These are phyloP conservation scores for Boloria euphrosyne DNA, from an alignment of 2,888 invertebrate genomes.

Conservation along the genomic window DNA sequence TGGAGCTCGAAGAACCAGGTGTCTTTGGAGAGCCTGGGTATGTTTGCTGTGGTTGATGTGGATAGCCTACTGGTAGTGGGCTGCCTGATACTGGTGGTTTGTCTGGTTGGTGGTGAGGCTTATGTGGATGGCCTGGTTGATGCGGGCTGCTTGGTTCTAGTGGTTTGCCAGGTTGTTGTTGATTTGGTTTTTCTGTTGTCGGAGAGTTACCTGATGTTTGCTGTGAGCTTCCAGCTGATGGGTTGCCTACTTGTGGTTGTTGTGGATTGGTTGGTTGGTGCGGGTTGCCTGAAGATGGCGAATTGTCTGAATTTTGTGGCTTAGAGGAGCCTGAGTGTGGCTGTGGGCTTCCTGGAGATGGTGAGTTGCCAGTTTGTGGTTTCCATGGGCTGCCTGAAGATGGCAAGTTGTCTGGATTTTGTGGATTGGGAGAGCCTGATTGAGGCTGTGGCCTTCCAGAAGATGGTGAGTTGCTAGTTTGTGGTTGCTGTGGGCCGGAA, in stretches of 20 bases:
- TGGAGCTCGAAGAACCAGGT: neutral
- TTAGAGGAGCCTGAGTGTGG: neutral
- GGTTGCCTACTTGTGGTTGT: no score
- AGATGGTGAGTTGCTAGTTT: neutral
- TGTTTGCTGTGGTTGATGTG: neutral
- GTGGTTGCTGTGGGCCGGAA: neutral
- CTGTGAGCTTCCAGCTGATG: no score
- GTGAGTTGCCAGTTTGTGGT: no score
- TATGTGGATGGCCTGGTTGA: neutral
- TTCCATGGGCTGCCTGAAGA: neutral
- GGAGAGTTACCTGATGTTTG: no score
- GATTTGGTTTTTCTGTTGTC: no score
- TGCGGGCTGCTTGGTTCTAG: neutral
- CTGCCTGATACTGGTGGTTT: neutral
- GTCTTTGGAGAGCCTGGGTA: neutral
- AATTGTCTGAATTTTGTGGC: no score
- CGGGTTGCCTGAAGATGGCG: no score
- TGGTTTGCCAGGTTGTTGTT: neutral
- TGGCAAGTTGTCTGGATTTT: neutral
- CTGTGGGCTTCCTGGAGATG: neutral
- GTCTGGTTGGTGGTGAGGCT: neutral
- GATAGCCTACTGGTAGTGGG: neutral
- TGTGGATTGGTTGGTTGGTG: no score
- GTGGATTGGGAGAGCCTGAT: neutral
- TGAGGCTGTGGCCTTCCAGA: no score